A percentile compares a stretch with the other conserved stretches of the same genome.
These are phyloP conservation scores for Yponomeuta malinellus DNA, from an alignment of 2,888 invertebrate genomes.

Conservation along the genomic window DNA sequence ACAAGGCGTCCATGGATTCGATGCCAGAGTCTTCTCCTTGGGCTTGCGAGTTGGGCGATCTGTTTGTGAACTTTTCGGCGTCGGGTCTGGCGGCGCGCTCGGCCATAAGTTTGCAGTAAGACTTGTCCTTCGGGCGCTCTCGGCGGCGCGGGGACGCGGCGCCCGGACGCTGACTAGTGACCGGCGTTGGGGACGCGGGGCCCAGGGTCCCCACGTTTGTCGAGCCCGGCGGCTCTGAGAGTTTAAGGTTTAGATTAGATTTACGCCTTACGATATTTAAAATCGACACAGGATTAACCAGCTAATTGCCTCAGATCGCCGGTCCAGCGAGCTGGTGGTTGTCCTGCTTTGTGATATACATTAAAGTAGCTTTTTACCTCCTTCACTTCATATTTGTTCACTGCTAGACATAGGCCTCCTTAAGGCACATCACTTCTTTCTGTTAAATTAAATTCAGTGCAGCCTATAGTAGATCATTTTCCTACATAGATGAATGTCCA, in stretches of 20 bases:
- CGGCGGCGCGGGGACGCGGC: conserved; percentile 50
- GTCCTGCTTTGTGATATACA: background rate
- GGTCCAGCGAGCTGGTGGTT: background rate
- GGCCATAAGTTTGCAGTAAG: conserved; percentile 73
- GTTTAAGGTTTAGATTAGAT: conserved; percentile 1
- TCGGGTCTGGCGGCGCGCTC: conserved; percentile 52
- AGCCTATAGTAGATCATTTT: no score
- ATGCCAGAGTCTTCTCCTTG: conserved; percentile 94
- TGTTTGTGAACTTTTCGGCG: conserved; percentile 53
- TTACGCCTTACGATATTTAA: background rate
- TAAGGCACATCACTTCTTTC: no score
- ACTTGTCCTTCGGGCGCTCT: conserved; percentile 69
- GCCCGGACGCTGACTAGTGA: conserved; percentile 34
- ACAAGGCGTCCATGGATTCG: conserved; percentile 95
- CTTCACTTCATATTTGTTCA: no score
- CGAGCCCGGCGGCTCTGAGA: conserved; percentile 77
- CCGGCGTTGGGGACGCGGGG: conserved; percentile 48
- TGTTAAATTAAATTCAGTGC: no score
- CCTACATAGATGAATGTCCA: no score
- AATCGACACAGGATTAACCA: background rate
- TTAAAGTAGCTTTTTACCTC: no score
- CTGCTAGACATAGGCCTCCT: no score
- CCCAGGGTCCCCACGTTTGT: conserved; percentile 81
- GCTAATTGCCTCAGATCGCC: background rate
- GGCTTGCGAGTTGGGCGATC: conserved; percentile 70